Evolutionary conservation across 2,797 vertebrate species (phyloP), one percentile per base, ranked within the genome.

Genomic region (Graptemys geographica): DNA sequence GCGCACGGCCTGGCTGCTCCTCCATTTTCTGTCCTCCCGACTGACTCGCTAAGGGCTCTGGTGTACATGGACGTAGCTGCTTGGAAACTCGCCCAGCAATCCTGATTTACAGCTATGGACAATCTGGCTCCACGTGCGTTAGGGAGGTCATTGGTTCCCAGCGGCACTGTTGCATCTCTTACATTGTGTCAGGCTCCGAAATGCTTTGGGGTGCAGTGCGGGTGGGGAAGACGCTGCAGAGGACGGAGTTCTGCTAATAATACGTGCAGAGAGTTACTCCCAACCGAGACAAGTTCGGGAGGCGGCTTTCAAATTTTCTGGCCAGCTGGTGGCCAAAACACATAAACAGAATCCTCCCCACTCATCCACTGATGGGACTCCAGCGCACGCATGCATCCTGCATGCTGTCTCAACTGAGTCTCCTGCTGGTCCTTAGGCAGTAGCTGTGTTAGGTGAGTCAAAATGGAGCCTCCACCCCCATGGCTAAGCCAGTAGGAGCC

Each of bases 401-500:
- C 84, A 37, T 79, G 19, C 6, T 15, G 12, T 12, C 37, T 16
- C n/a, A 74, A 3, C 52, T 37, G 11, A 10, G 12, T 7, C 21
- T 23, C 16, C 8, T 15, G 31, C 4, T 4, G 93, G 51, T 96
- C 90, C 87, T 88, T 1, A 31, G 88, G 91, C 88, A 84, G 83
- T 11, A 57, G 3, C 13, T 79, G 81, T 33, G 4, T 11, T 5
- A 31, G 47, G 47, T 94, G 94, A 96, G 93, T 57, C 90, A 92
- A 96, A 79, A 2, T 0, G 41, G 80, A 92, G 91, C 93, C 94
- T 95, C 93, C 96, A 90, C 94, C 95, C 96, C 57, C 0, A 1
- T 82, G 96, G 93, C 94, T 56, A 0, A 89, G 95, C 59, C 21
- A 7, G 51, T 27, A 6, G 15, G 28, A 74, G 33, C 90, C 10